Percentiles rank a stretch among this genome's conserved stretches.
phyloP scores from a whole-genome alignment of 2,797 vertebrate species.

The Notolepis coatsorum region DNA sequence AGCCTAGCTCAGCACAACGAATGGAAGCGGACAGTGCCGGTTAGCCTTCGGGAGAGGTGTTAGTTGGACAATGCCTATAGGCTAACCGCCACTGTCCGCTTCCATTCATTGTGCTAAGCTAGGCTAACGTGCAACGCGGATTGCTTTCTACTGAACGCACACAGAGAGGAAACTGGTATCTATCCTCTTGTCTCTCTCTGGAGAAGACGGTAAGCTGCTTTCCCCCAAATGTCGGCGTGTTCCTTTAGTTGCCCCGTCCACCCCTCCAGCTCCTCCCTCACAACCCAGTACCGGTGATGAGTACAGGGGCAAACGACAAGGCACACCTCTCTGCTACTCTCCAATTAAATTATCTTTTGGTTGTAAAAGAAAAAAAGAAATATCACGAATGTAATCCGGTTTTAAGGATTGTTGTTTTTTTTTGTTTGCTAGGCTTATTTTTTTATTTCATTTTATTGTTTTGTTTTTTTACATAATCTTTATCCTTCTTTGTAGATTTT shows the following conservation, averaged over 20 bases:
- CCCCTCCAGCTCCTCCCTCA: slow-evolving; percentile 16
- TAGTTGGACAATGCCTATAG: no score
- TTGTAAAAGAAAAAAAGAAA: slow-evolving; percentile 69
- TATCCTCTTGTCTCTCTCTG: no score
- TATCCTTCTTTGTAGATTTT: slow-evolving; percentile 50
- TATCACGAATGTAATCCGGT: slow-evolving; percentile 81
- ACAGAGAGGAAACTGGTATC: no score
- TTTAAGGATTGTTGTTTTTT: slow-evolving; percentile 77
- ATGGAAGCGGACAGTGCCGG: no score
- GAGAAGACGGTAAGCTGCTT: no score
- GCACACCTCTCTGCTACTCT: slow-evolving; percentile 67
- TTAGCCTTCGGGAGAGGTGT: no score
- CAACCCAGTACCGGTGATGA: slow-evolving; percentile 38
- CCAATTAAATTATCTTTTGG: slow-evolving; percentile 75
- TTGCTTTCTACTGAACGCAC: no score
- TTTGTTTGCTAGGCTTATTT: slow-evolving; percentile 19
- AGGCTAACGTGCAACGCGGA: no score
- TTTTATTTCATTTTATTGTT: slow-evolving; percentile 14
- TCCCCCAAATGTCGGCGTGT: no score
- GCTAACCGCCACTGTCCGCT: no score
- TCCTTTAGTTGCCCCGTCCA: slow-evolving; percentile 10
- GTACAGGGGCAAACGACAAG: slow-evolving; percentile 54
- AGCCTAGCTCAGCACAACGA: no score
- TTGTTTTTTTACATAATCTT: slow-evolving; percentile 26
- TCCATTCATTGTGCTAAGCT: no score